These are phyloP conservation scores for Orchesella flavescens DNA, from an alignment of 2,888 invertebrate genomes.

Conservation along the genomic window DNA sequence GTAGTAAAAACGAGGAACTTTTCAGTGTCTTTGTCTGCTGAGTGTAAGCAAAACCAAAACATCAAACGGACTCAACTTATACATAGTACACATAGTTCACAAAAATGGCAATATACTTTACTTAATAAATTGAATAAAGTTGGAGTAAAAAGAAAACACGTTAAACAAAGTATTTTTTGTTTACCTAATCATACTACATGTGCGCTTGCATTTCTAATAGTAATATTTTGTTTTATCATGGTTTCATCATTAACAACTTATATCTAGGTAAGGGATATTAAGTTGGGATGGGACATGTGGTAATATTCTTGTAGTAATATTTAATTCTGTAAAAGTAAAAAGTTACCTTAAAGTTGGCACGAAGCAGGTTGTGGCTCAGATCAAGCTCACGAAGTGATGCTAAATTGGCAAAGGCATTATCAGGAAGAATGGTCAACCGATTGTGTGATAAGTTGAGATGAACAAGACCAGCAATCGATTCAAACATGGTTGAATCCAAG, in stretches of 20 bases:
- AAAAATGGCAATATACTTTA: not conserved
- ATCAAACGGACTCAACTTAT: no score
- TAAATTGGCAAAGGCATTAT: constrained; percentile 89
- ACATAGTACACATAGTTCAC: no score
- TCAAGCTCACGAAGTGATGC: constrained; percentile 84
- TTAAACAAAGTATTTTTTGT: not conserved
- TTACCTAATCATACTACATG: no score
- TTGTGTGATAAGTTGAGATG: constrained; percentile 86
- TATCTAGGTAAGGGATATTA: no score
- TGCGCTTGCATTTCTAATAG: no score
- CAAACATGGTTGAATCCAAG: constrained; percentile 89
- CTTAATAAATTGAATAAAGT: constrained; percentile 20
- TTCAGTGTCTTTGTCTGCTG: no score
- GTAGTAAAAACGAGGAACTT: no score
- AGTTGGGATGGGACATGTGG: no score
- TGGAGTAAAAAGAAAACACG: not conserved
- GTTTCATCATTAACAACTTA: no score
- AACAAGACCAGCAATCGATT: constrained; percentile 85
- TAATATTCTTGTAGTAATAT: no score
- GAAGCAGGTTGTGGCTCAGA: constrained; percentile 85
- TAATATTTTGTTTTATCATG: no score
- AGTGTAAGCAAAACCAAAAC: no score
- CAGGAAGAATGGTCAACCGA: constrained; percentile 87
- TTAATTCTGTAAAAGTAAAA: not conserved
- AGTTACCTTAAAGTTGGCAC: constrained; percentile 83